Conservation (phyloP, 2,888 invertebrate species). For the Coronaproctus castanopsis region DNA sequence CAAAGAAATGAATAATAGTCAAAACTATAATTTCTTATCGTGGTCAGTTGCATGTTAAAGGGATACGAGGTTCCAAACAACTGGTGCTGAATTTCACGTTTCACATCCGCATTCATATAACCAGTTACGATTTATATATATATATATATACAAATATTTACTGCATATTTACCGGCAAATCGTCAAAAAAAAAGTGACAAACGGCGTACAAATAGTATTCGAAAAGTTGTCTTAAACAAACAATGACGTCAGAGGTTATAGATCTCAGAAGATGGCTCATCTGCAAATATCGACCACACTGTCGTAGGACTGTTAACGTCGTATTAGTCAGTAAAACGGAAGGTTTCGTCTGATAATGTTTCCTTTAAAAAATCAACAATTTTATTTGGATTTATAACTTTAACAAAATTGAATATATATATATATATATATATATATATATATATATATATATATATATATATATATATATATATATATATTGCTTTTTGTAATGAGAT, state of each 20-base stretch:
- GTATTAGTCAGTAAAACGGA: slow-evolving; percentile 68
- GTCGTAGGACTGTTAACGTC: slow-evolving; percentile 66
- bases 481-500: no score
- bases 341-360: slow-evolving; percentile 6
- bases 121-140: no score
- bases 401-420: not conserved
- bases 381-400: not conserved
- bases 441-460: no score
- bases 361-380: no score
- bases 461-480: no score
- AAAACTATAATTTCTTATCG: no score
- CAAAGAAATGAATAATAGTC: no score
- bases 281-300: slow-evolving; percentile 79
- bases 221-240: slow-evolving; percentile 74
- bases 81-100: no score
- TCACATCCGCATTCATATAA: no score
- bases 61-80: no score
- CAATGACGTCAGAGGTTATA: slow-evolving; percentile 76
- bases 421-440: no score
- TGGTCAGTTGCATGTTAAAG: no score
- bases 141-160: not conserved
- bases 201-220: slow-evolving; percentile 84
- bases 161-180: slow-evolving; percentile 34
- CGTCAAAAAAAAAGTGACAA: slow-evolving; percentile 62
- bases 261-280: slow-evolving; percentile 75